A percentile compares a stretch with the other conserved stretches of the same genome.
Conservation (phyloP, 2,113 vertebrate genomes). For the Paradisaea rubra region DNA sequence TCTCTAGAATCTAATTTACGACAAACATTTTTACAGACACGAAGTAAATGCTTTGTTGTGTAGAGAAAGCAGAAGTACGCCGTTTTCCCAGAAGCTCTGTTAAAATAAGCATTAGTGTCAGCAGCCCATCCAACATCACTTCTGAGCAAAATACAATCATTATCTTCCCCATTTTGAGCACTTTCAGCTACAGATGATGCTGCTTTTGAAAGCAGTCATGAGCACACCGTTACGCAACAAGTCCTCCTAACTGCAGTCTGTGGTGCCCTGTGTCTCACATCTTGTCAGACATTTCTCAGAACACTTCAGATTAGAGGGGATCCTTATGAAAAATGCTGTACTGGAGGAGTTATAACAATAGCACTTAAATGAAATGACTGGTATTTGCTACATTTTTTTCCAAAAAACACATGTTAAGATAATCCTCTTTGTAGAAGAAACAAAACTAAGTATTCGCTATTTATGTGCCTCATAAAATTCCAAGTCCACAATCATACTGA, state of each 20-base stretch:
- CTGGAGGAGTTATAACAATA: background rate
- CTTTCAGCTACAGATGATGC: background rate
- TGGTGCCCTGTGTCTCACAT: background rate
- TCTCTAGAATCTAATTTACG: background rate
- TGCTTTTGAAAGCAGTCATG: fast-evolving
- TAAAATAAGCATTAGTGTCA: background rate
- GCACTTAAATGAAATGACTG: background rate
- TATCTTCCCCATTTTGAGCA: background rate
- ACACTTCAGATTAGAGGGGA: background rate
- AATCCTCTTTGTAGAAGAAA: background rate
- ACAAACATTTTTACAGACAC: background rate
- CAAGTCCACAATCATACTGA: background rate
- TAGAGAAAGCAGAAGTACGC: background rate
- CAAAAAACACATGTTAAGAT: background rate
- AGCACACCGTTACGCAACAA: background rate
- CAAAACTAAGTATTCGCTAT: background rate
- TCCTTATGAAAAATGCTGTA: background rate
- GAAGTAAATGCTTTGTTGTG: background rate
- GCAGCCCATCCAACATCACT: background rate
- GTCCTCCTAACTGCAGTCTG: background rate
- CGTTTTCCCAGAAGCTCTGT: background rate
- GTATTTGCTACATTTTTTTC: background rate
- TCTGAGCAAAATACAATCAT: background rate
- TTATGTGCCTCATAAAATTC: background rate
- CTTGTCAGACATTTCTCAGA: background rate